These are phyloP conservation scores for Elegia similella DNA, from an alignment of 2,888 invertebrate species.

Conservation along the genomic window DNA sequence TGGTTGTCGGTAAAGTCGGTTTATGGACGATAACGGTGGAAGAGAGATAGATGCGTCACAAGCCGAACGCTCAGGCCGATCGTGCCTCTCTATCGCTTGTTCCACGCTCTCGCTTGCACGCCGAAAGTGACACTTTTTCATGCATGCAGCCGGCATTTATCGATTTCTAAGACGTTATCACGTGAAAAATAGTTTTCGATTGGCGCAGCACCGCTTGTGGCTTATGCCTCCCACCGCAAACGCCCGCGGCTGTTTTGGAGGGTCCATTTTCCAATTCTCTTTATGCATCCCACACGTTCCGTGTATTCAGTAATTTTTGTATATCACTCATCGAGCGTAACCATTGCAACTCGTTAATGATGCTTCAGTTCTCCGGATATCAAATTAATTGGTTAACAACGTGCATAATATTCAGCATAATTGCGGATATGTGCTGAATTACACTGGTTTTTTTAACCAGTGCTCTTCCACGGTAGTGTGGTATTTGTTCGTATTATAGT, in stretches of 20 bases:
- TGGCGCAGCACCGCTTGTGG: conserved; percentile 11
- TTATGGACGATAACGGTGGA: too few species aligned
- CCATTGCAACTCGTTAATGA: conserved; percentile 26
- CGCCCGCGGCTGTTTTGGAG: conserved; percentile 45
- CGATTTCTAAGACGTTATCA: too few species aligned
- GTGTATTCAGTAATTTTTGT: conserved; percentile 42
- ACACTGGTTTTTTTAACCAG: not conserved
- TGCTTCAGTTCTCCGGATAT: not conserved
- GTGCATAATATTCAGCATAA: not conserved
- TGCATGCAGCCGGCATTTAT: too few species aligned
- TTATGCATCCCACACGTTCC: conserved; percentile 34
- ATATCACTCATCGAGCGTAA: conserved; percentile 31
- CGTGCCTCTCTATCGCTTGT: too few species aligned
- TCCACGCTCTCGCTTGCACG: too few species aligned
- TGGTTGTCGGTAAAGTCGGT: too few species aligned
- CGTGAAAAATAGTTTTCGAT: not conserved
- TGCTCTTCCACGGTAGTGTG: not conserved
- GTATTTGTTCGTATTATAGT: not conserved
- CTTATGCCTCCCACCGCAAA: conserved; percentile 27
- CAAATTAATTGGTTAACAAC: conserved; percentile 2
- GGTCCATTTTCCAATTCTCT: conserved; percentile 46
- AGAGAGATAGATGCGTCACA: too few species aligned
- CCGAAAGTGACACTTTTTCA: too few species aligned
- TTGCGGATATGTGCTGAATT: not conserved
- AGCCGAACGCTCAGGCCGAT: too few species aligned